phyloP scores from a whole-genome alignment of 2,797 vertebrate species.

The Diplodus sargus region DNA sequence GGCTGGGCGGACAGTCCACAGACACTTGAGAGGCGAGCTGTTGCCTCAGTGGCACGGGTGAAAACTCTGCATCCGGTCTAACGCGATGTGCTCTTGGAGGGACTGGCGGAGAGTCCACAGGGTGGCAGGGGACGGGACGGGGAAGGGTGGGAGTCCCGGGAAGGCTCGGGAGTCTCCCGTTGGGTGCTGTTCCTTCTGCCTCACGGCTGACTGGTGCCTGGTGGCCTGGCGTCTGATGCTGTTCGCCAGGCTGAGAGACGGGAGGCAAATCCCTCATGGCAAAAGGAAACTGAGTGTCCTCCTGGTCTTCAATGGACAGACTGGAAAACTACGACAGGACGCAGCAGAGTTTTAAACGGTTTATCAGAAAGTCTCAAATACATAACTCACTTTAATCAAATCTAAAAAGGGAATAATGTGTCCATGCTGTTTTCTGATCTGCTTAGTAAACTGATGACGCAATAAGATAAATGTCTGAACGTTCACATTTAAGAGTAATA shows the following conservation, averaged over 20 bases:
- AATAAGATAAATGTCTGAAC: neutral
- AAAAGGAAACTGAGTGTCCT: slow-evolving; percentile 87
- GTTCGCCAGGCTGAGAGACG: slow-evolving; percentile 23
- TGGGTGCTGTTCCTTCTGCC: slow-evolving; percentile 39
- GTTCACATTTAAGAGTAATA: neutral
- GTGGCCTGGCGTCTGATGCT: slow-evolving; percentile 44
- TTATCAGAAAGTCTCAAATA: neutral
- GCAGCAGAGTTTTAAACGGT: slow-evolving; percentile 11
- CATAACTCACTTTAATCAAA: no score
- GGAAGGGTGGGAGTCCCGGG: slow-evolving; percentile 45
- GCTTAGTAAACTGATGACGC: neutral
- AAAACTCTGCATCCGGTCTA: slow-evolving; percentile 51
- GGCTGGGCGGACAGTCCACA: slow-evolving; percentile 86
- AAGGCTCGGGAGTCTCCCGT: slow-evolving; percentile 46
- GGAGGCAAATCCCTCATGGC: slow-evolving; percentile 86
- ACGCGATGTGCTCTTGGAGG: slow-evolving; percentile 57
- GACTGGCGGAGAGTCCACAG: slow-evolving; percentile 31
- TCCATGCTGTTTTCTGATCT: neutral
- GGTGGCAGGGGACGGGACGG: slow-evolving; percentile 20
- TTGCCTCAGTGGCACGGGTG: slow-evolving; percentile 52
- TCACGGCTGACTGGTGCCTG: slow-evolving; percentile 29
- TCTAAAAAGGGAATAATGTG: neutral
- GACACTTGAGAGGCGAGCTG: slow-evolving; percentile 79
- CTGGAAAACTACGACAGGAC: slow-evolving; percentile 72
- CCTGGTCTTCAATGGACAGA: slow-evolving; percentile 86